Conservation (phyloP, 2,113 vertebrate species). For the Scomber japonicus region DNA sequence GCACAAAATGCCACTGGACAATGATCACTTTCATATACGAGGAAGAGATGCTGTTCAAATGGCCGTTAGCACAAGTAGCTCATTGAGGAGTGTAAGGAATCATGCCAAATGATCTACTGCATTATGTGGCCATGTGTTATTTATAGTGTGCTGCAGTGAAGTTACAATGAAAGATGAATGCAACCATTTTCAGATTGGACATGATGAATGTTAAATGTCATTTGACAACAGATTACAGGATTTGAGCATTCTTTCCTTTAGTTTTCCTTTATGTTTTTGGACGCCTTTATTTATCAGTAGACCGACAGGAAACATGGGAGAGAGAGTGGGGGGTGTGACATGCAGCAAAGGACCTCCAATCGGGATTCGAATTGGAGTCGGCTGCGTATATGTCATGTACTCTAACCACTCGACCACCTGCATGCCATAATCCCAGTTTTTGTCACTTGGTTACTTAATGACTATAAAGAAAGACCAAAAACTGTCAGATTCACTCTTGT, state of each 20-base stretch:
- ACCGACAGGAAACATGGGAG: too few species aligned
- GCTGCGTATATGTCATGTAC: too few species aligned
- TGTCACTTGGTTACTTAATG: not conserved
- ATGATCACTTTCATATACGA: constrained; percentile 35
- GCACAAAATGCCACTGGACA: constrained; percentile 59
- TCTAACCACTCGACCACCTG: too few species aligned
- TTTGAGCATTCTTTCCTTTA: not conserved
- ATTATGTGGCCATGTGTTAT: not conserved
- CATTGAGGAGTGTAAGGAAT: not conserved
- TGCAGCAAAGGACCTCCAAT: too few species aligned
- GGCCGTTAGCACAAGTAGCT: not conserved
- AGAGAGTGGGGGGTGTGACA: too few species aligned
- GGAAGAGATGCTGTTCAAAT: constrained; percentile 2
- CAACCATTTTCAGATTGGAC: not conserved
- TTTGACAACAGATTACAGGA: not conserved
- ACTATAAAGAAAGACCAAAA: not conserved
- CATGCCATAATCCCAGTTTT: not conserved
- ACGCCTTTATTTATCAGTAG: too few species aligned
- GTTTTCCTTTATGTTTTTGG: not conserved
- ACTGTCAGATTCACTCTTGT: too few species aligned
- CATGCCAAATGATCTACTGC: too few species aligned
- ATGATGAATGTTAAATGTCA: not conserved
- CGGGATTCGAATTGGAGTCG: too few species aligned
- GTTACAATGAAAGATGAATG: not conserved
- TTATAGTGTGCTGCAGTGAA: constrained; percentile 1